Evolutionary conservation across 2,888 invertebrate species (phyloP).

Genomic region (Tetragonula carbonaria): DNA sequence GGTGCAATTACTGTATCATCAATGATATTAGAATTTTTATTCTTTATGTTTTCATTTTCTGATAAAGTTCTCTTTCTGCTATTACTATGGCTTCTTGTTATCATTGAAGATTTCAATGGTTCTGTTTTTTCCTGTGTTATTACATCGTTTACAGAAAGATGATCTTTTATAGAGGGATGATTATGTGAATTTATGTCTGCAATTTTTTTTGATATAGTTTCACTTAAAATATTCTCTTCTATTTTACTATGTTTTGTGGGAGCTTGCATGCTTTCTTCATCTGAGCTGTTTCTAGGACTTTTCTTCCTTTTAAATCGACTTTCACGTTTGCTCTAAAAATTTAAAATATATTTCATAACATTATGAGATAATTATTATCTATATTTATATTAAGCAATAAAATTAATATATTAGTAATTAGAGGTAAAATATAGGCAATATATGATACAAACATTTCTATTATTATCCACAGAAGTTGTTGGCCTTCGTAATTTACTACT

Average conservation of each 20-base stretch:
- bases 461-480: constrained; percentile 12
- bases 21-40: constrained; percentile 36
- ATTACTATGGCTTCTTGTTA: background rate
- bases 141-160: background rate
- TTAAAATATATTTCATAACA: background rate
- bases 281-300: constrained; percentile 69
- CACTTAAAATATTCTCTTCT: constrained; percentile 28
- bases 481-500: constrained; percentile 70
- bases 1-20: constrained; percentile 64
- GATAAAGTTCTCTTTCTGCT: constrained; percentile 53
- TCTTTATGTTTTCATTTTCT: background rate
- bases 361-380: background rate
- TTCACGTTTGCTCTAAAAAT: constrained; percentile 48
- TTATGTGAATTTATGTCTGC: constrained; percentile 8
- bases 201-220: background rate
- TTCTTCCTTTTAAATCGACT: constrained; percentile 69
- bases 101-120: background rate
- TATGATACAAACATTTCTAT: background rate
- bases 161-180: background rate
- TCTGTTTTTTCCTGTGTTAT: background rate
- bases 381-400: background rate
- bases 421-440: background rate
- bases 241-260: constrained; percentile 69
- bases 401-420: background rate
- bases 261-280: constrained; percentile 73